Evolutionary conservation across 2,888 invertebrate genomes (phyloP).

Genomic region (Augiades crinisus): DNA sequence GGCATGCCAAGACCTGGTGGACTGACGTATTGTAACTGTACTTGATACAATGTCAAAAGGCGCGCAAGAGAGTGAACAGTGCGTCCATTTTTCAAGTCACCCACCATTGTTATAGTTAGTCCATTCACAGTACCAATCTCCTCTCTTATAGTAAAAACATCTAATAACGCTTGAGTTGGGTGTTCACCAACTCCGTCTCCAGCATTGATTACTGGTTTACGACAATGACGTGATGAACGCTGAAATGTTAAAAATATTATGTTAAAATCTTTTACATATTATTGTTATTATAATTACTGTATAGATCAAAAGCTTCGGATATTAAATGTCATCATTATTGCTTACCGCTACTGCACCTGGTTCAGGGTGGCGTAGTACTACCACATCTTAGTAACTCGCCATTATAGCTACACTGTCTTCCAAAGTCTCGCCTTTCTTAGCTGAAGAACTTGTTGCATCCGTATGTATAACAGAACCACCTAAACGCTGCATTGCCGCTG

Average conservation of each 20-base stretch:
- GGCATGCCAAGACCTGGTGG: conserved; percentile 96
- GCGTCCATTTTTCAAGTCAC: conserved; percentile 98
- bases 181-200: conserved; percentile 99
- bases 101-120: conserved; percentile 98
- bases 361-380: conserved; percentile 96
- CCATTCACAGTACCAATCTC: conserved; percentile 99
- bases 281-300: too few relatives aligned
- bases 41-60: conserved; percentile 95
- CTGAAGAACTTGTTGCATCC: conserved; percentile 94
- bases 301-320: neutral
- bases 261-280: too few relatives aligned
- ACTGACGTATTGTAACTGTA: conserved; percentile 95
- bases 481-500: conserved; percentile 97
- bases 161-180: conserved; percentile 98
- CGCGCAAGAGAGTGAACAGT: conserved; percentile 99
- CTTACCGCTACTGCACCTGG: conserved; percentile 94
- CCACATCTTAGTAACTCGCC: conserved; percentile 96
- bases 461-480: conserved; percentile 96
- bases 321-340: too few relatives aligned
- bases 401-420: conserved; percentile 93
- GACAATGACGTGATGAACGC: conserved; percentile 90
- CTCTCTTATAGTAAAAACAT: conserved; percentile 98
- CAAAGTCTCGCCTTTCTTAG: conserved; percentile 97
- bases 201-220: conserved; percentile 97
- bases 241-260: conserved; percentile 56